Evolutionary conservation across 1,140 invertebrate species (phyloP), one percentile per base, ranked within the genome.

Genomic region (Geopemphigus sp.): DNA sequence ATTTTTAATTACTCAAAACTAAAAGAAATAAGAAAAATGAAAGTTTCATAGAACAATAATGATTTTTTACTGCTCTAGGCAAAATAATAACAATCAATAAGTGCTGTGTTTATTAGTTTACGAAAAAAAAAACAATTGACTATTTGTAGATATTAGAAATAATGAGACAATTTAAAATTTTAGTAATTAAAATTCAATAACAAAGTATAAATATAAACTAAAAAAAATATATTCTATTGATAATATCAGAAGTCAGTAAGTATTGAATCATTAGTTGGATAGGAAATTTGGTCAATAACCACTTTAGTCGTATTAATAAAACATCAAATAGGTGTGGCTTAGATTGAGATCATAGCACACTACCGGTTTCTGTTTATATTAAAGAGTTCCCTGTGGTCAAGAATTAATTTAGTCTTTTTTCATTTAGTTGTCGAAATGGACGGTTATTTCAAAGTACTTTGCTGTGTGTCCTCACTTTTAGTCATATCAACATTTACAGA

Each of bases 341-440:
- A 56, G 53, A 63, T 59, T 47, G 74, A 61, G 29, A 76, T 63
- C 74, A 50, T 54, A n/a, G 57, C 39, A 78, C 57, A 78, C 39
- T 78, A 59, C 74, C 56, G 74, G 74, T 78, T 78, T 59, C 57
- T 63, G 57, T 76, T 59, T 22, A 45, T 22, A 76, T 76, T 76
- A 57, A 61, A 57, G n/a, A 57, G 22, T 59, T 50, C 39, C 57
- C 57, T 63, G 57, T 78, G 57, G 56, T 59, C 56, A 61, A 61
- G 74, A 72, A 53, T 54, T 19, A 54, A 54, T 72, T 72, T 72
- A 72, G 56, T 78, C 19, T 63, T 61, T 63, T 56, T 22, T 78
- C 57, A 45, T 63, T 78, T 78, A 50, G 56, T 76, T 14, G 45
- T 59, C 74, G 22, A 61, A 63, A 78, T 78, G 74, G 39, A 78